phyloP scores from a whole-genome alignment of 2,797 vertebrate species.

The Sparidentex hasta region DNA sequence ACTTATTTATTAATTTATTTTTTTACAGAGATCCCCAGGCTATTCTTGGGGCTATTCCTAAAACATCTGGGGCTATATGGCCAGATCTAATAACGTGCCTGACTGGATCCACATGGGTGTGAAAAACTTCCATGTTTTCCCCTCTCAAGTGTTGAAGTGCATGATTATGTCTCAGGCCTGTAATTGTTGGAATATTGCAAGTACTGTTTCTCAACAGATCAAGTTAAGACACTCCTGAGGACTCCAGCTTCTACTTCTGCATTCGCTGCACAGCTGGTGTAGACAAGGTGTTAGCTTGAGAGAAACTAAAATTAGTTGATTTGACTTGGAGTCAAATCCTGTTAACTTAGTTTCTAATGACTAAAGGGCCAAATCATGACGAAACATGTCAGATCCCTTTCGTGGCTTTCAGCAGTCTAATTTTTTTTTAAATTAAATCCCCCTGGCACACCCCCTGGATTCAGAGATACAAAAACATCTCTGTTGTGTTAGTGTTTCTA shows the following conservation, averaged over 20 bases:
- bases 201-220: neutral
- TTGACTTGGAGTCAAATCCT: neutral
- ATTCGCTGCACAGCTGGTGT: slow-evolving; percentile 7
- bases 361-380: neutral
- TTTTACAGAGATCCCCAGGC: too few relatives aligned
- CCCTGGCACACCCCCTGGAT: too few relatives aligned
- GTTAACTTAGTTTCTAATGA: neutral
- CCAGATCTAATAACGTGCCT: too few relatives aligned
- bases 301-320: neutral
- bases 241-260: slow-evolving; percentile 22
- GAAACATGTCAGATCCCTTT: too few relatives aligned
- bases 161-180: neutral
- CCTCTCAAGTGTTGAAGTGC: neutral
- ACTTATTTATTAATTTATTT: too few relatives aligned
- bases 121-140: neutral
- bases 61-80: too few relatives aligned
- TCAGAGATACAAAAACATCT: too few relatives aligned
- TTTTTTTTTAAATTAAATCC: too few relatives aligned
- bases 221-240: neutral
- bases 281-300: neutral
- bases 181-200: neutral
- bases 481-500: too few relatives aligned
- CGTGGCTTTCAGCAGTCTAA: neutral
- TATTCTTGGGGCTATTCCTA: too few relatives aligned
- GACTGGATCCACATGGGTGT: neutral